phyloP scores from a whole-genome alignment of 2,113 vertebrate genomes.

The Mungos mungo region DNA sequence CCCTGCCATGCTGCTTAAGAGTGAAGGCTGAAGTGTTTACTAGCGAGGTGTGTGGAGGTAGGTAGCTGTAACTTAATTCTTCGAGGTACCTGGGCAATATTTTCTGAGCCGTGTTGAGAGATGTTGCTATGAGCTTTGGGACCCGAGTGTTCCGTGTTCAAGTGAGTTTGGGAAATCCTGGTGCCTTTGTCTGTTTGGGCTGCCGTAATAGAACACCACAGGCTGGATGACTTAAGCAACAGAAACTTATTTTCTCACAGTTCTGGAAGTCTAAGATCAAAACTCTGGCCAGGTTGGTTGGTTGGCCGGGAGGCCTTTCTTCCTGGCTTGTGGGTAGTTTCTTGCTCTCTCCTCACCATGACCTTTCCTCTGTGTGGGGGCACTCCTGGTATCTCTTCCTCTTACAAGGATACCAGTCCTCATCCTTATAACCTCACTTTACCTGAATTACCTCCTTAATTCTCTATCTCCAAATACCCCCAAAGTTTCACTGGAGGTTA shows the following conservation, averaged over 20 bases:
- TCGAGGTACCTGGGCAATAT: neutral
- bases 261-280: neutral
- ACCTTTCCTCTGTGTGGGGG: neutral
- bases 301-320: neutral
- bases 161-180: neutral
- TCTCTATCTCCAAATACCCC: neutral
- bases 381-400: neutral
- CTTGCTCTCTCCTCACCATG: neutral
- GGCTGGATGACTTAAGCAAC: neutral
- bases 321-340: neutral
- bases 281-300: neutral
- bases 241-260: neutral
- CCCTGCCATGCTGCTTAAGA: neutral
- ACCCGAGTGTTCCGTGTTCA: neutral
- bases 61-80: neutral
- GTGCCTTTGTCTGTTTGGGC: fast-evolving
- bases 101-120: neutral
- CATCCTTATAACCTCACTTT: neutral
- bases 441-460: neutral
- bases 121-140: neutral
- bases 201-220: neutral
- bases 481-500: neutral
- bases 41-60: neutral
- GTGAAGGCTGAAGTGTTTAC: neutral
- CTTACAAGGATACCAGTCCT: neutral